Evolutionary conservation across 2,888 invertebrate species (phyloP), one percentile per base, ranked within the genome.

Genomic region (Hydrotaea diabolus): DNA sequence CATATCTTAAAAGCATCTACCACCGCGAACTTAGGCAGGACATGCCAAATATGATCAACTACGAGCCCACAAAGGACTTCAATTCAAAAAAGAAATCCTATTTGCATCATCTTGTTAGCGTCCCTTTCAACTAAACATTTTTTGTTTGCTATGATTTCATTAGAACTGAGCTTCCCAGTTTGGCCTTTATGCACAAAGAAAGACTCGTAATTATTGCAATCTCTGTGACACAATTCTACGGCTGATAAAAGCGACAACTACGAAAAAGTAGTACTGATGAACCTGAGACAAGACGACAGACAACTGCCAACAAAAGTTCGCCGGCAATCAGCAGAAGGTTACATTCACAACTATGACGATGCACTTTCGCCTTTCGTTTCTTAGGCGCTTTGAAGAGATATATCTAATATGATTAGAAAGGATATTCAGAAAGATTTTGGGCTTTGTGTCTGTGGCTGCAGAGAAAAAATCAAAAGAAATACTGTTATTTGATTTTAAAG

Each of bases 231-330:
- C 49, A 8, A 49, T 15, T 49, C n/a, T n/a, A n/a, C 13, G 8
- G 49, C 2, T n/a, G 49, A 49, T 49, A 13, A n/a, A n/a, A n/a
- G n/a, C n/a, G n/a, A n/a, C 49, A 49, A n/a, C 49, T n/a, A 49
- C 15, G 11, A 3, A 4, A 43, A 43, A 43, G 13, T 9, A 43
- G 7, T 43, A 9, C 49, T 49, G 49, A 49, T 49, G 49, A 49
- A 13, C 49, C 13, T 4, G 49, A 49, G 49, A 49, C 49, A 49
- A 49, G 49, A 49, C 49, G 2, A n/a, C 43, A 43, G 13, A 8
- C 13, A n/a, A 49, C 49, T 49, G 49, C 49, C 49, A 49, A n/a
- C 49, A 49, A 49, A 49, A 49, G 49, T 49, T 49, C n/a, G n/a
- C 49, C 7, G 49, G n/a, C 49, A 49, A 49, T 49, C 49, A 49